Conservation (phyloP, 2,113 vertebrate species). For the Eonycteris spelaea region DNA sequence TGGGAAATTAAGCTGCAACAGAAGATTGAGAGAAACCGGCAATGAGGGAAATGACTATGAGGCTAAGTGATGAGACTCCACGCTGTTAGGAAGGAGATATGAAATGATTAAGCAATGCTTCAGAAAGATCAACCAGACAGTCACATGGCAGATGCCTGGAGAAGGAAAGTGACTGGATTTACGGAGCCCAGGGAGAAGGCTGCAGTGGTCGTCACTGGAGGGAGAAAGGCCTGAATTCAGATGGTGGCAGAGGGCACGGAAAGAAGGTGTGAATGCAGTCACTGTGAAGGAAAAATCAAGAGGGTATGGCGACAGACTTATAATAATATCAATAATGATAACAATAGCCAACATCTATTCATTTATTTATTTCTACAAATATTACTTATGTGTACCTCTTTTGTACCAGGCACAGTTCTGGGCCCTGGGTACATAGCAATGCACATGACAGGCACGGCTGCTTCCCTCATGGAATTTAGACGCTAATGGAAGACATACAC, state of each 20-base stretch:
- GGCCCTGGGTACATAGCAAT: neutral
- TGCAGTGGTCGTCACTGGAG: neutral
- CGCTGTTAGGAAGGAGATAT: neutral
- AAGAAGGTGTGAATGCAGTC: neutral
- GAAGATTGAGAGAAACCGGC: neutral
- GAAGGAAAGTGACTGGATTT: neutral
- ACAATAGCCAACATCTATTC: neutral
- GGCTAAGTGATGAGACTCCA: neutral
- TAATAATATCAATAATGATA: neutral
- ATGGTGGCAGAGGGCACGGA: neutral
- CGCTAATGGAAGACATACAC: neutral
- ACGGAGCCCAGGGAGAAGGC: neutral
- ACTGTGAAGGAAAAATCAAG: neutral
- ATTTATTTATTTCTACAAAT: neutral
- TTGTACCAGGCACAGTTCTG: neutral
- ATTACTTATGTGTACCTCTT: neutral
- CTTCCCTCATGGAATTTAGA: neutral
- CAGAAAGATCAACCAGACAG: neutral
- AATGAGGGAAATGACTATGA: neutral
- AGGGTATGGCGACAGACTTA: neutral
- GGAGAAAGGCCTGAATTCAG: neutral
- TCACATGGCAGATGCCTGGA: neutral
- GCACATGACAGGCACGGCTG: neutral
- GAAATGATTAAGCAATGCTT: neutral
- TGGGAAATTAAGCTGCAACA: neutral